Base-by-base conservation (phyloP, 1,140 invertebrate genomes). In the Caenorhabditis brenneri region DNA sequence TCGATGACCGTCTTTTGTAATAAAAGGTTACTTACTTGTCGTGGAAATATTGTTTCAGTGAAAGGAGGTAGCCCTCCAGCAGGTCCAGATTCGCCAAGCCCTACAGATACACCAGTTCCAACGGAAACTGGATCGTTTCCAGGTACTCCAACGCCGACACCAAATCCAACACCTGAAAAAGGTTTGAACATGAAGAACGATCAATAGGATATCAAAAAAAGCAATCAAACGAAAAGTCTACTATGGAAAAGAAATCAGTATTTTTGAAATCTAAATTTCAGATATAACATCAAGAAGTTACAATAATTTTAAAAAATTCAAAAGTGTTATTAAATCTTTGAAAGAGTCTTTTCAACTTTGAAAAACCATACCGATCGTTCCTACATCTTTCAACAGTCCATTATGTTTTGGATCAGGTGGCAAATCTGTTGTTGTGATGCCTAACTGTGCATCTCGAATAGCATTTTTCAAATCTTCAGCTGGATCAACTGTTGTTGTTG, bases 321-420 rank as follows among this genome's bases (percentile, higher is more conserved):
- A n/a, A n/a, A n/a, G n/a, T n/a, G n/a, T n/a, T n/a, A n/a, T n/a
- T n/a, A n/a, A n/a, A n/a, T n/a, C n/a, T n/a, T n/a, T n/a, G n/a
- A n/a, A n/a, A n/a, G n/a, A n/a, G n/a, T n/a, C n/a, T n/a, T n/a
- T n/a, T n/a, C n/a, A n/a, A n/a, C n/a, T n/a, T n/a, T n/a, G n/a
- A 27, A 19, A 51, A 51, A 1, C 4, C 46, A 19, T n/a, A 83
- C 82, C 49, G 27, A 86, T 69, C 15, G 69, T 60, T 22, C 84
- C 84, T 53, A 86, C 78, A 53, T 86, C 84, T 51, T 86, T 86
- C 51, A 86, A 42, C 7, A 84, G 60, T 22, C 84, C 84, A 29
- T 65, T 78, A 42, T 81, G 74, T 29, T 80, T 84, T 2, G 84
- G 82, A 69, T 86, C 82, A 12, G 82, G 82, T 27, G 65, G 65